Conservation (phyloP, 2,888 invertebrate species). For the Cantharis lateralis region DNA sequence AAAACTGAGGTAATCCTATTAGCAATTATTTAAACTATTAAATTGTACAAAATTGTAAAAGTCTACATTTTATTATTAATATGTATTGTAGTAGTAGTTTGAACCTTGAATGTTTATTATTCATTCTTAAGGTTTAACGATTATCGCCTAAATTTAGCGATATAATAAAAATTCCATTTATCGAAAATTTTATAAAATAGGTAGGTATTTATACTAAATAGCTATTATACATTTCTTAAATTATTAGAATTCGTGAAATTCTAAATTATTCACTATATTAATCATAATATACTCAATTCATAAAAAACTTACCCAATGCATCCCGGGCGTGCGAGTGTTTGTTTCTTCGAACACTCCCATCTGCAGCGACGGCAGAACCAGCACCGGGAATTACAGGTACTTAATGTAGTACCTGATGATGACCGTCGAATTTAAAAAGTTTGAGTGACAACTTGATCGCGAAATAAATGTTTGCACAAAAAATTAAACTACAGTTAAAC, state of each 20-base stretch:
- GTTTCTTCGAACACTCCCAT: constrained; percentile 92
- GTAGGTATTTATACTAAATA: too few species aligned
- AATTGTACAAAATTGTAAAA: background rate
- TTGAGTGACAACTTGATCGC: background rate
- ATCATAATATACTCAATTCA: background rate
- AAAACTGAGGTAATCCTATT: background rate
- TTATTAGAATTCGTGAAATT: background rate
- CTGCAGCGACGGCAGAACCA: constrained; percentile 64
- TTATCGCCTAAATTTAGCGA: background rate
- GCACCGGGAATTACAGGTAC: constrained; percentile 19
- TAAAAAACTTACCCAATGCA: constrained; percentile 80
- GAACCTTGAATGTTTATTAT: background rate
- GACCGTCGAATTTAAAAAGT: constrained; percentile 14
- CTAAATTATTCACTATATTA: background rate
- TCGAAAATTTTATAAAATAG: background rate
- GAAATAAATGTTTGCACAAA: background rate
- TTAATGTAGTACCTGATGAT: constrained; percentile 20
- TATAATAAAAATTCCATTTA: background rate
- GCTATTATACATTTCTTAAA: background rate
- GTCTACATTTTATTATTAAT: background rate
- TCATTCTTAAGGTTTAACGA: background rate
- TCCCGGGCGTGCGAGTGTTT: constrained; percentile 77
- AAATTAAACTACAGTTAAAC: background rate
- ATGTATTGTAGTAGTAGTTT: background rate
- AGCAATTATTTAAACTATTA: background rate